A percentile compares a stretch with the other conserved stretches of the same genome.
Evolutionary conservation across 2,113 vertebrate species (phyloP).

Genomic region (Microcebus tavaratra): DNA sequence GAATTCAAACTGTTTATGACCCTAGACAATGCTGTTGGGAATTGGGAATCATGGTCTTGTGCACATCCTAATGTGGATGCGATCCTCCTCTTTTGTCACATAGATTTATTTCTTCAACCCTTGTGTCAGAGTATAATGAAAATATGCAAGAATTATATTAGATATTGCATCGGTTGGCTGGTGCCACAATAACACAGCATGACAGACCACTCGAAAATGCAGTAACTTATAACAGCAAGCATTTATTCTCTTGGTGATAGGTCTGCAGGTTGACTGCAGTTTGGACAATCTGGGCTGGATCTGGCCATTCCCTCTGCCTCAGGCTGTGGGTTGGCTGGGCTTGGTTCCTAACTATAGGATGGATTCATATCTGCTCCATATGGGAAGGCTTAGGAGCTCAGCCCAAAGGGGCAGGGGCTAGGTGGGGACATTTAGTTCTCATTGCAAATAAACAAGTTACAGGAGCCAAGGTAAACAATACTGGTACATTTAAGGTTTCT

Average conservation of each 20-base stretch:
- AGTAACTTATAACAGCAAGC: not conserved
- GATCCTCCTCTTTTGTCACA: not conserved
- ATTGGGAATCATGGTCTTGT: not conserved
- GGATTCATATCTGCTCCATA: not conserved
- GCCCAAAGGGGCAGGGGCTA: not conserved
- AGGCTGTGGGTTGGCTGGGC: not conserved
- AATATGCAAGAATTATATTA: not conserved
- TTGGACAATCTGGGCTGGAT: not conserved
- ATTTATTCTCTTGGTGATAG: not conserved
- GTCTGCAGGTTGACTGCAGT: not conserved
- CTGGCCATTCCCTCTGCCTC: not conserved
- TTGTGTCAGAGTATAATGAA: not conserved
- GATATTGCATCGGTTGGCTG: not conserved
- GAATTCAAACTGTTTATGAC: not conserved
- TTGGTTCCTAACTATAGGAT: not conserved
- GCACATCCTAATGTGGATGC: not conserved
- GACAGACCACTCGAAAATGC: not conserved
- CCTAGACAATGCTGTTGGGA: not conserved
- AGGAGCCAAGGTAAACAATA: not conserved
- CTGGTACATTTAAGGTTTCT: not conserved
- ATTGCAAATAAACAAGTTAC: not conserved
- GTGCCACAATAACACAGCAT: not conserved
- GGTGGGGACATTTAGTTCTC: not conserved
- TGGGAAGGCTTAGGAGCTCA: not conserved
- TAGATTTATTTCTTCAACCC: not conserved